Evolutionary conservation across 2,113 vertebrate genomes (phyloP).

Genomic region (Myotis brandtii): DNA sequence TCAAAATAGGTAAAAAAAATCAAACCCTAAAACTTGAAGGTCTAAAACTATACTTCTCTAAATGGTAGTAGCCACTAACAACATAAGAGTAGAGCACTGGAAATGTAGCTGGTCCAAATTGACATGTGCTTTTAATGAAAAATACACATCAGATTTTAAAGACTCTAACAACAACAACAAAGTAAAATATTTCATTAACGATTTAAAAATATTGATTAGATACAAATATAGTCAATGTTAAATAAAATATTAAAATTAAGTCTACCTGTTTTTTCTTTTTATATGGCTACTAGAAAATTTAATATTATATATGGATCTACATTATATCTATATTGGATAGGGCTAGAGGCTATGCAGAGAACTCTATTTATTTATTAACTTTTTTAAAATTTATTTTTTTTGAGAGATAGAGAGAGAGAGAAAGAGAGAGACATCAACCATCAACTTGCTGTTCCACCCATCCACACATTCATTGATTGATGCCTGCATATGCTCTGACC

Average conservation of each 20-base stretch:
- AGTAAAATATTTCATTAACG: background rate
- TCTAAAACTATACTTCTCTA: background rate
- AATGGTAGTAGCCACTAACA: background rate
- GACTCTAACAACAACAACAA: background rate
- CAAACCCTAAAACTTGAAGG: background rate
- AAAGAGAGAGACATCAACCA: background rate
- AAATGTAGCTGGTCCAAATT: background rate
- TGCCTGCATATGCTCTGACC: background rate
- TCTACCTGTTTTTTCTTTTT: background rate
- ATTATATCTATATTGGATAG: background rate
- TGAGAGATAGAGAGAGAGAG: too few relatives aligned
- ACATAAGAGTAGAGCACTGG: background rate
- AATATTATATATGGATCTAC: background rate
- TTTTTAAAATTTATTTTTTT: background rate
- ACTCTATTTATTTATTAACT: background rate
- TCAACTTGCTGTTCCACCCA: background rate
- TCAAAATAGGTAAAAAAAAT: background rate
- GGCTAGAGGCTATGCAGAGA: background rate
- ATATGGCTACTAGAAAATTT: background rate
- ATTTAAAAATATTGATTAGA: constrained; percentile 5
- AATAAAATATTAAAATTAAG: constrained; percentile 51
- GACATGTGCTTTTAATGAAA: background rate
- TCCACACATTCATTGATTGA: background rate
- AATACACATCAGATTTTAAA: constrained; percentile 10
- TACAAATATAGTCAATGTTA: constrained; percentile 16